A percentile compares a stretch with the other conserved stretches of the same genome.
These are phyloP conservation scores for Enteromius viviparus DNA, from an alignment of 2,797 vertebrate species.

Conservation along the genomic window DNA sequence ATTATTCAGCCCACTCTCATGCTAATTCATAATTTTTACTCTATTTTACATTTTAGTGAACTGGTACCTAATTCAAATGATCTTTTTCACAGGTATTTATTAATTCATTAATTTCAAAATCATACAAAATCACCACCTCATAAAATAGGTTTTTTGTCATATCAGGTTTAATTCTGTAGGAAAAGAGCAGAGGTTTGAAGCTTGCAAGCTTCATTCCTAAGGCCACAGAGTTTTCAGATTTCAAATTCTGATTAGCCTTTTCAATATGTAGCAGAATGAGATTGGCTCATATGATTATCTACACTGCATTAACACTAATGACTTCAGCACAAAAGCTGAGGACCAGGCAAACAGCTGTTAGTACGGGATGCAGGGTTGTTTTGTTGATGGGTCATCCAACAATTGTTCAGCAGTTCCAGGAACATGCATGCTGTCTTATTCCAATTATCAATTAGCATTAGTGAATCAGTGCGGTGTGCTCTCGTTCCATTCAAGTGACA, in stretches of 20 bases:
- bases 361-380: slow-evolving; percentile 27
- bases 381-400: slow-evolving; percentile 40
- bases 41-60: not conserved
- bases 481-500: slow-evolving; percentile 34
- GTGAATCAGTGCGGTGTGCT: slow-evolving; percentile 51
- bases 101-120: not conserved
- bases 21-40: not conserved
- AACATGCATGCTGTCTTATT: slow-evolving; percentile 62
- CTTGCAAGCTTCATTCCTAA: not conserved
- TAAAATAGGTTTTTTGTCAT: not conserved
- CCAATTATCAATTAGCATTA: slow-evolving; percentile 60
- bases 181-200: not conserved
- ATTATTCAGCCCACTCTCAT: not conserved
- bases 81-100: not conserved
- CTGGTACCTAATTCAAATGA: not conserved
- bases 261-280: not conserved
- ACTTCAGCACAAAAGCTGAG: slow-evolving; percentile 42
- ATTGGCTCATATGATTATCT: slow-evolving; percentile 29
- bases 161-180: not conserved
- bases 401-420: slow-evolving; percentile 52
- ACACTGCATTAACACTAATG: slow-evolving; percentile 56
- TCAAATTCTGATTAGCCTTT: not conserved
- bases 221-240: not conserved
- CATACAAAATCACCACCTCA: no score
- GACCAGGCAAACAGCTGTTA: slow-evolving; percentile 4